A percentile compares a stretch with the other conserved stretches of the same genome.
These are phyloP conservation scores for Palythoa grandiflora DNA, from an alignment of 92 coral and sea anemone genomes.

Conservation along the genomic window DNA sequence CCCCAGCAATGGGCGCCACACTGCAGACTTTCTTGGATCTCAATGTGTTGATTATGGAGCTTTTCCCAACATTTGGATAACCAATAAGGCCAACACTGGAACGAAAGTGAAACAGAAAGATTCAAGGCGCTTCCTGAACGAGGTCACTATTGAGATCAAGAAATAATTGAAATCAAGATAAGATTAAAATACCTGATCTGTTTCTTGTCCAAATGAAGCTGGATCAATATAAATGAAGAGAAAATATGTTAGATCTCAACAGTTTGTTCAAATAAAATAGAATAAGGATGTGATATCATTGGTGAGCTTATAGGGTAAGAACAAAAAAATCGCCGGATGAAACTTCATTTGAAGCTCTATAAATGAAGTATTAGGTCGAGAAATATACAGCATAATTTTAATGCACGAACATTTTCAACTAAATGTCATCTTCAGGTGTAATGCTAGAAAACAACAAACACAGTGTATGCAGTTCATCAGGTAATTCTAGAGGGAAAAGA, in stretches of 20 bases:
- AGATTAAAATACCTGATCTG: constrained; percentile 80
- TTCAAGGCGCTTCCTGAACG: background rate
- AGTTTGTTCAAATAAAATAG: background rate
- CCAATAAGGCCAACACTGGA: constrained; percentile 96
- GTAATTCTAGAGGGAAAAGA: too few relatives aligned
- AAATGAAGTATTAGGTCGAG: too few relatives aligned
- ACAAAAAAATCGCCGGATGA: too few relatives aligned
- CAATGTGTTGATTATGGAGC: constrained; percentile 95
- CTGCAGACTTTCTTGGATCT: constrained; percentile 95
- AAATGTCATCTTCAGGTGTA: too few relatives aligned
- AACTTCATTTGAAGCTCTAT: too few relatives aligned
- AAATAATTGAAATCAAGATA: background rate
- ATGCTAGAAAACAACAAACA: too few relatives aligned
- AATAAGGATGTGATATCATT: background rate
- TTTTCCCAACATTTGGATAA: constrained; percentile 98
- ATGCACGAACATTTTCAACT: too few relatives aligned
- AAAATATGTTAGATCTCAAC: background rate
- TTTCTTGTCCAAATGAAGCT: constrained; percentile 97
- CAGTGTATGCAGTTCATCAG: too few relatives aligned
- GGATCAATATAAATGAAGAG: background rate
- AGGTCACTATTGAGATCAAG: too few relatives aligned
- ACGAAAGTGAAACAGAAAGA: background rate
- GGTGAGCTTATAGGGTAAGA: too few relatives aligned
- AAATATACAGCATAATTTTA: too few relatives aligned
- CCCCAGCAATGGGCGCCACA: constrained; percentile 99